Conservation (phyloP, 2,113 vertebrate genomes). For the Phyllopteryx taeniolatus region DNA sequence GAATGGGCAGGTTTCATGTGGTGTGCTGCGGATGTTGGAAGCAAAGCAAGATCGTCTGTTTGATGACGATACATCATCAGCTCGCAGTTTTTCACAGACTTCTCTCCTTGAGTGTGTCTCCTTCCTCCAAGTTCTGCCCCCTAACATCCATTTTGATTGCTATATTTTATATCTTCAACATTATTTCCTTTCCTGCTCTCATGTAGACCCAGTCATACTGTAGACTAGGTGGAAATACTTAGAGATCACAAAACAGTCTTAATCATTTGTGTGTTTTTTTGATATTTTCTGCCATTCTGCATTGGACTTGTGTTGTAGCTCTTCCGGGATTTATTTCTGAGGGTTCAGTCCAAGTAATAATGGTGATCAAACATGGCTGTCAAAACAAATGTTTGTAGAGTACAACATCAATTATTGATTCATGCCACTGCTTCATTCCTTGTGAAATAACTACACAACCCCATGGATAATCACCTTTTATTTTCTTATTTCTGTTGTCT, state of each 20-base stretch:
- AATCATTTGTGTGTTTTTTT: background rate
- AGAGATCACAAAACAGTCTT: background rate
- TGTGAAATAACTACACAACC: constrained; percentile 15
- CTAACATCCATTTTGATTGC: constrained; percentile 44
- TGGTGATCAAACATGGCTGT: constrained; percentile 38
- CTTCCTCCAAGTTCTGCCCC: constrained; percentile 49
- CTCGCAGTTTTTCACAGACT: constrained; percentile 47
- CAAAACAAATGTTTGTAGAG: constrained; percentile 40
- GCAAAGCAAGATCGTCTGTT: constrained; percentile 54
- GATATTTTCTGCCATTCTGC: constrained; percentile 2
- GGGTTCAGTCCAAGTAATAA: constrained; percentile 10
- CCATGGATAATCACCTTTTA: constrained; percentile 7
- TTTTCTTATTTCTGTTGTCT: background rate
- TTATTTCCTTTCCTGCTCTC: background rate
- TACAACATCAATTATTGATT: constrained; percentile 42
- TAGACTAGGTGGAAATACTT: background rate
- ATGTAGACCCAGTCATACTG: background rate
- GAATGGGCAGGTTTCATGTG: constrained; percentile 54
- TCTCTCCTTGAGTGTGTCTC: constrained; percentile 59
- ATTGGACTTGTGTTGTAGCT: background rate
- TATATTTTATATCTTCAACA: constrained; percentile 15
- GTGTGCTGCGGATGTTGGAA: constrained; percentile 58
- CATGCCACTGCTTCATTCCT: constrained; percentile 21
- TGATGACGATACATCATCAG: constrained; percentile 63
- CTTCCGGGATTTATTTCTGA: constrained; percentile 37